Evolutionary conservation across 2,888 invertebrate genomes (phyloP).

Genomic region (Teinopalpus imperialis): DNA sequence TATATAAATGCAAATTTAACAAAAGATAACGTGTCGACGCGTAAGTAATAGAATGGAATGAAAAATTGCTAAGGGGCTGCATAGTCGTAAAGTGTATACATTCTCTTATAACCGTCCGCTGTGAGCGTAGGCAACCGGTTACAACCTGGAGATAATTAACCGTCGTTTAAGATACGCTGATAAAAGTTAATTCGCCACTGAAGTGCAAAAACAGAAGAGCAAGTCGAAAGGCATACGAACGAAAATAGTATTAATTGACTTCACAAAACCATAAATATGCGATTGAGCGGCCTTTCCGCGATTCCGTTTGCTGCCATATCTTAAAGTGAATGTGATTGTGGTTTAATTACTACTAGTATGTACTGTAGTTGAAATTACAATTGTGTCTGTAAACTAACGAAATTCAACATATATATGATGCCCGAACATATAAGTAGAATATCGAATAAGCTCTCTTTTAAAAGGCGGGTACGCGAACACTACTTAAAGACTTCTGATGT

Average conservation of each 20-base stretch:
- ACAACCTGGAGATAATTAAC: conserved; percentile 38
- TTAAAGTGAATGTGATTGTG: too few species aligned
- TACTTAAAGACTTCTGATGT: too few species aligned
- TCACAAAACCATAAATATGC: conserved; percentile 11
- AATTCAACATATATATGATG: too few species aligned
- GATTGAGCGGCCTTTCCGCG: background rate
- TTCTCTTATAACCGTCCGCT: conserved; percentile 36
- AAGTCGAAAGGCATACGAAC: conserved; percentile 23
- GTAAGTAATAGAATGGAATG: too few species aligned
- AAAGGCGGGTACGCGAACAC: too few species aligned
- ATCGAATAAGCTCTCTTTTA: too few species aligned
- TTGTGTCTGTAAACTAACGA: too few species aligned
- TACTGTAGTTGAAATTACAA: too few species aligned
- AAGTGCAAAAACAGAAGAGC: conserved; percentile 27
- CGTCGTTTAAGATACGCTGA: conserved; percentile 42
- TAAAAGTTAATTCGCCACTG: conserved; percentile 38
- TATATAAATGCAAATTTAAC: too few species aligned
- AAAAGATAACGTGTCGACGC: too few species aligned
- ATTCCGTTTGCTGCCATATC: background rate
- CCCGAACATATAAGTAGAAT: too few species aligned
- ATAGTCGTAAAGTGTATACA: conserved; percentile 30
- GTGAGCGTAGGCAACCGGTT: conserved; percentile 31
- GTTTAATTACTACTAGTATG: too few species aligned
- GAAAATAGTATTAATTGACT: conserved; percentile 29
- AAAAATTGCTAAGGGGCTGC: conserved; percentile 36